Percentiles rank a stretch among this genome's conserved stretches.
Evolutionary conservation across 2,888 invertebrate species (phyloP).

Genomic region (Allacma fusca): DNA sequence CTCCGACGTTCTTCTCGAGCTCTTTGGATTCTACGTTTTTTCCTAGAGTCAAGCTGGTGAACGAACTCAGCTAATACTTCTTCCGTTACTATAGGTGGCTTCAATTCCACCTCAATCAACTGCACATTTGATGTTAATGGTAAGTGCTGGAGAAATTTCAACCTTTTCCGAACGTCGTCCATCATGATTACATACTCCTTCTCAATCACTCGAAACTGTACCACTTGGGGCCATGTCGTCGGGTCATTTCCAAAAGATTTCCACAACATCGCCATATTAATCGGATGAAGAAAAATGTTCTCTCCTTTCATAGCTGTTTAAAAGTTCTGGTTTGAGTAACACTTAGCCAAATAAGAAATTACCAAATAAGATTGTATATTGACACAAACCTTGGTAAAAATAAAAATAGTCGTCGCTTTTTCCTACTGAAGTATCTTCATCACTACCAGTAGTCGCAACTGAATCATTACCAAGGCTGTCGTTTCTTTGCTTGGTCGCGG

Average conservation of each 20-base stretch:
- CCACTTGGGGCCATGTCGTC: conserved; percentile 76
- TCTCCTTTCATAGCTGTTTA: conserved; percentile 86
- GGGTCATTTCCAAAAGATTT: conserved; percentile 80
- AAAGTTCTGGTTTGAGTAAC: conserved; percentile 60
- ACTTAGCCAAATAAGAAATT: not conserved
- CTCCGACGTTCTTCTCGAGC: conserved; percentile 81
- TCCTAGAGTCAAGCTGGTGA: conserved; percentile 79
- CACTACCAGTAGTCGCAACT: conserved; percentile 48
- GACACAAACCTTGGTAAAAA: conserved; percentile 88
- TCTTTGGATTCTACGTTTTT: conserved; percentile 74
- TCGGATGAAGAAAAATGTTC: conserved; percentile 86
- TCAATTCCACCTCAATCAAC: conserved; percentile 84
- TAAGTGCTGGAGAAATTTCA: conserved; percentile 83
- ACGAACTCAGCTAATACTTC: conserved; percentile 69
- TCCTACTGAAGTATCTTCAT: conserved; percentile 47
- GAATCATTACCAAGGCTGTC: conserved; percentile 63
- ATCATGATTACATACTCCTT: conserved; percentile 86
- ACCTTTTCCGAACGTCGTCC: conserved; percentile 78
- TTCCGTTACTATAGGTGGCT: conserved; percentile 74
- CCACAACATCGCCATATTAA: conserved; percentile 89
- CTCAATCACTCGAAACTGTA: conserved; percentile 83
- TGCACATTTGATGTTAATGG: conserved; percentile 91
- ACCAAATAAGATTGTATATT: not conserved
- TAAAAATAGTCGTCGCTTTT: conserved; percentile 72
- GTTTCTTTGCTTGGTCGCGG: conserved; percentile 50